Conservation (phyloP, 2,113 vertebrate genomes). For the Ursus arctos region DNA sequence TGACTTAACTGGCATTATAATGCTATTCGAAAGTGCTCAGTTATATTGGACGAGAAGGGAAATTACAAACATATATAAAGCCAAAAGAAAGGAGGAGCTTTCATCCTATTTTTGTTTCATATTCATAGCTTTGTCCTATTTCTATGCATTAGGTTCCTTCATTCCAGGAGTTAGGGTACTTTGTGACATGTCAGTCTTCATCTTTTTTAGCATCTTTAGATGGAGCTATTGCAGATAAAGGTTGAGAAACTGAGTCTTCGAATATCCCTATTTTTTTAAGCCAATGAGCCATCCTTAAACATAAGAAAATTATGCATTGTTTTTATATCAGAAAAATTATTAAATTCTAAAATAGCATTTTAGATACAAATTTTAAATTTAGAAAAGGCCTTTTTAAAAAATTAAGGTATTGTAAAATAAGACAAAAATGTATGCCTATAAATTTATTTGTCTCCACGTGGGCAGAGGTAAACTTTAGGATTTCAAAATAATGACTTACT, state of each 20-base stretch:
- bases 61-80: background rate
- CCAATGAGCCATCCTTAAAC: background rate
- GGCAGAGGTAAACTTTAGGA: background rate
- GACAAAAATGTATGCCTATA: background rate
- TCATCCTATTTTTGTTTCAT: background rate
- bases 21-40: background rate
- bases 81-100: background rate
- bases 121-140: background rate
- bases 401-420: background rate
- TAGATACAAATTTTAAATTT: background rate
- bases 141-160: background rate
- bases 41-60: background rate
- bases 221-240: background rate
- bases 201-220: background rate
- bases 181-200: background rate
- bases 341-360: background rate
- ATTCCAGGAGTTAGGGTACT: background rate
- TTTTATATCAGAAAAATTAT: conserved; percentile 10
- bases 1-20: background rate
- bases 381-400: background rate
- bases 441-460: background rate
- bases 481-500: background rate
- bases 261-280: background rate
- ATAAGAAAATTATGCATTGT: background rate
- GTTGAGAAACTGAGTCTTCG: background rate